Conservation (phyloP, 23 tunicate genomes). For the Trididemnum clinides region DNA sequence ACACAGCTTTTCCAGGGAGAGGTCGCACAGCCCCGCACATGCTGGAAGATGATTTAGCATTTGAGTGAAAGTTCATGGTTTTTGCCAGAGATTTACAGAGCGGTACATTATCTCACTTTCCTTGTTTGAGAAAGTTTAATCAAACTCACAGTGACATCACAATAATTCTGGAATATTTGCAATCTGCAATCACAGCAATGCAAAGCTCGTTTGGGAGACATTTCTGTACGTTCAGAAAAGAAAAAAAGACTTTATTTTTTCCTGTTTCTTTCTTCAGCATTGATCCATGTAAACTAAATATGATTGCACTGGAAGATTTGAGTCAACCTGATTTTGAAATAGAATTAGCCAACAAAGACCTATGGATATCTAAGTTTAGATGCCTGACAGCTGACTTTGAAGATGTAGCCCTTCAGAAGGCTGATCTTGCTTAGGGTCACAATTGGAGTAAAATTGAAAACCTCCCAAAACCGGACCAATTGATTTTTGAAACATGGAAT, state of each 20-base stretch:
- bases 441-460: slow-evolving; percentile 32
- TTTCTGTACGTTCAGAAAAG: slow-evolving; percentile 38
- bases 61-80: slow-evolving; percentile 33
- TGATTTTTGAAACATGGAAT: slow-evolving; percentile 37
- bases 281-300: slow-evolving; percentile 30
- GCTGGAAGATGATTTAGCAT: slow-evolving; percentile 38
- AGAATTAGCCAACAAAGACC: slow-evolving; percentile 44
- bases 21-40: slow-evolving; percentile 40
- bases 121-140: slow-evolving; percentile 31
- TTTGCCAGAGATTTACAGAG: slow-evolving; percentile 50
- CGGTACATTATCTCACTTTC: slow-evolving; percentile 37
- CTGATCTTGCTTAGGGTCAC: slow-evolving; percentile 32
- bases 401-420: slow-evolving; percentile 38
- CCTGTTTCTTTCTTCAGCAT: slow-evolving; percentile 23
- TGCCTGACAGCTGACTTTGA: slow-evolving; percentile 53
- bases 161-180: slow-evolving; percentile 33
- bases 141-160: slow-evolving; percentile 32
- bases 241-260: slow-evolving; percentile 41
- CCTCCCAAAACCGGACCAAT: slow-evolving; percentile 32
- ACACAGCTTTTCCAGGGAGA: slow-evolving; percentile 33
- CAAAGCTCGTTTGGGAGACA: slow-evolving; percentile 31
- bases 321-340: slow-evolving; percentile 45
- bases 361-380: slow-evolving; percentile 45
- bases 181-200: slow-evolving; percentile 27
- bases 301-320: slow-evolving; percentile 38